Evolutionary conservation across 2,797 vertebrate species (phyloP), one percentile per base, ranked within the genome.

Genomic region (Scyliorhinus canicula): DNA sequence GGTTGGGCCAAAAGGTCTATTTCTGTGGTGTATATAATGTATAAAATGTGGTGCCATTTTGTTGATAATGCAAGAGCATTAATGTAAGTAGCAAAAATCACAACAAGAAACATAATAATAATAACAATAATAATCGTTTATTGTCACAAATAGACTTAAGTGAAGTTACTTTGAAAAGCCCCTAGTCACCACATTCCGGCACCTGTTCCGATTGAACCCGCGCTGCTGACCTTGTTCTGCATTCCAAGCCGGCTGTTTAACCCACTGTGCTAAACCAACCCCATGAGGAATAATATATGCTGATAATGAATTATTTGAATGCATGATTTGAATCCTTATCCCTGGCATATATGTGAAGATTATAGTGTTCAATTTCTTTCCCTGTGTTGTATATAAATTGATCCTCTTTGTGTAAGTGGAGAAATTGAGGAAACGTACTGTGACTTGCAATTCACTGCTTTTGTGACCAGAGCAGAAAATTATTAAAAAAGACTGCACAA

Each of bases 291-390:
- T 91, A 63, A n/a, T 63, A 24, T 60, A 60, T 91, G 88, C 8
- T 40, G 35, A 35, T 63, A 57, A 91, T 63, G 88, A 91, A 91
- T 91, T 91, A 63, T 91, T 65, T 91, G 88, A 91, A 91, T 26
- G 35, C 14, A 12, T 44, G 52, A 19, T 90, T 63, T 24, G 44
- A 91, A 63, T 91, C 19, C 19, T 63, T 63, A 91, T 91, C 57
- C 57, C 7, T 57, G 52, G 85, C n/a, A 57, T 88, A 26, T 63
- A 57, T 63, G 7, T 44, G 21, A n/a, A 91, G 88, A 44, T 91
- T 91, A 40, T 8, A 63, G n/a, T 40, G 21, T 90, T 91, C 88
- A 91, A 26, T 65, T 91, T 91, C 63, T 63, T 91, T 91, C 19
- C 26, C 26, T 44, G 35, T 63, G 88, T 19, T 63, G 57, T 24